These are phyloP conservation scores for Melanostigma gelatinosum DNA, from an alignment of 2,113 vertebrate genomes.

Conservation along the genomic window DNA sequence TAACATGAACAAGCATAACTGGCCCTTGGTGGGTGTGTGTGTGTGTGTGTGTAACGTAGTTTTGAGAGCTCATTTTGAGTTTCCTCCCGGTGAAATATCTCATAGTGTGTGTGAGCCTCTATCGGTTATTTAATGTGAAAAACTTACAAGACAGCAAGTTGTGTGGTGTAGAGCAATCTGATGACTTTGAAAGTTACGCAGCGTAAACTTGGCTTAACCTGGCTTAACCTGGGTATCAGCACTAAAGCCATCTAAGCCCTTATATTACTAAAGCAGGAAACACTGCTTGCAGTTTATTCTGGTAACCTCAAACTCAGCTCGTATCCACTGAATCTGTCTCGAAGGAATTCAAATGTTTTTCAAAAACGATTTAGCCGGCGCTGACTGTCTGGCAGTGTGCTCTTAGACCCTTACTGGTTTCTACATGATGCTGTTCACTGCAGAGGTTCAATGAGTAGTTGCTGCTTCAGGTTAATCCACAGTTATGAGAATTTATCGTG, in stretches of 20 bases:
- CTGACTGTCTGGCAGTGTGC: background rate
- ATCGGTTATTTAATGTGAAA: too few species aligned
- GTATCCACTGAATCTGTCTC: background rate
- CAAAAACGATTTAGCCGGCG: background rate
- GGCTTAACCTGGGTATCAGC: background rate
- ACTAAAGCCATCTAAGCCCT: too few species aligned
- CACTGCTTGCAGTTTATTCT: background rate
- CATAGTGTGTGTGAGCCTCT: too few species aligned
- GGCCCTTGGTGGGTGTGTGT: too few species aligned
- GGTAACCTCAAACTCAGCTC: background rate
- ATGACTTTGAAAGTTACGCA: background rate
- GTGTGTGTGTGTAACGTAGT: background rate
- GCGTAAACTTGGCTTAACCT: background rate
- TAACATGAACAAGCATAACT: too few species aligned
- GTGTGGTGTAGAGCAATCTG: background rate
- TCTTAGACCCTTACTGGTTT: background rate
- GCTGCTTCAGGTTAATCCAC: constrained; percentile 7
- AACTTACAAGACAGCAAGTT: background rate
- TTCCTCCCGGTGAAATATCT: too few species aligned
- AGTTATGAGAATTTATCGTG: background rate
- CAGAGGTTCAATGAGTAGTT: background rate
- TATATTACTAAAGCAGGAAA: background rate
- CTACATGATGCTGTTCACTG: background rate
- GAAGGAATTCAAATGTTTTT: background rate
- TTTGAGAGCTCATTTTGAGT: background rate